Base-by-base conservation (phyloP, 1,140 invertebrate species). In the Papilio dardanus region DNA sequence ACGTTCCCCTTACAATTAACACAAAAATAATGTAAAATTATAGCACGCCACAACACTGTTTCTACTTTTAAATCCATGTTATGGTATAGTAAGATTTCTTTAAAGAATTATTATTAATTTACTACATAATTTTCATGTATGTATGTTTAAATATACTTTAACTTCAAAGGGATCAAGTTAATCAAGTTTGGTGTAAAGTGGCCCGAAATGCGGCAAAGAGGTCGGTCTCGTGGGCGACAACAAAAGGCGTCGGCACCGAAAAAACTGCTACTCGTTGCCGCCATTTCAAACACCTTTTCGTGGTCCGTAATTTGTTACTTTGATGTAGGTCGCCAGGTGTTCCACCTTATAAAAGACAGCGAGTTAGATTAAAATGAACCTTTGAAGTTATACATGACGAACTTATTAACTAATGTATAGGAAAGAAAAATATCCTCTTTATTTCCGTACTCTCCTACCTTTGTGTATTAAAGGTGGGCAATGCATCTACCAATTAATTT, bases 271-370 rank as follows among this genome's bases (percentile, higher is more conserved):
- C 40, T 21, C 67, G 35, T 40, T 68, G 31, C 16, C 65, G 65
- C 65, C 65, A 19, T 67, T 67, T 30, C 30, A 35, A 16, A 50
- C 14, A 67, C 65, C 65, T 67, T 67, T 35, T 67, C 30, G 33
- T 19, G 31, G 30, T 66, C 31, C 28, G 30, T 67, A 31, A 35
- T 67, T 67, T 67, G 30, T 67, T 67, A 67, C 31, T 67, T 35
- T 35, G 65, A 67, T 67, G 65, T 67, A 10, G 65, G 65, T 67
- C 62, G 62, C 62, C 31, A 35, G 33, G 65, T 67, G 33, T 50
- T 28, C 37, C 46, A 37, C 46, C 16, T 10, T 35, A 68, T 35
- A 16, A 30, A 35, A 35, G 66, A n/a, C 8, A 33, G 31, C 6
- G 31, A 33, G 66, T 35, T 21, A 21, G 12, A 10, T 68, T n/a